Percentiles rank a stretch among this genome's conserved stretches.
These are phyloP conservation scores for Falco naumanni DNA, from an alignment of 2,797 vertebrate genomes.

Conservation along the genomic window DNA sequence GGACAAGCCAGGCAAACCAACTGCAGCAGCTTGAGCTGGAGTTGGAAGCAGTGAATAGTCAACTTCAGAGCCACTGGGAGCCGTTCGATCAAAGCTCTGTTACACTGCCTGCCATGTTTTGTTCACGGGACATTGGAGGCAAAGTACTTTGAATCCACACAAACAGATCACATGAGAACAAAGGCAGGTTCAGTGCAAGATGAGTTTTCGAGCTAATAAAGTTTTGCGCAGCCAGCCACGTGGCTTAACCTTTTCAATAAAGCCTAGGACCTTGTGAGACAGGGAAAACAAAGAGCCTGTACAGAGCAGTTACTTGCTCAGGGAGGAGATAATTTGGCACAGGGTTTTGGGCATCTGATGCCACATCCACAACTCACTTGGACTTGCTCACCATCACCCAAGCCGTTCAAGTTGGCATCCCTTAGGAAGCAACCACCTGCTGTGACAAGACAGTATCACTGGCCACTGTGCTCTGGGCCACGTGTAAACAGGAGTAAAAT, in stretches of 20 bases:
- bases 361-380: neutral
- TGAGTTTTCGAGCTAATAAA: neutral
- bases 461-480: neutral
- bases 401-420: rapidly evolving
- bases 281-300: neutral
- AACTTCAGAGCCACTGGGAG: neutral
- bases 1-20: neutral
- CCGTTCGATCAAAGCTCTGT: neutral
- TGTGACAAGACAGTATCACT: neutral
- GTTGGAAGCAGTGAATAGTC: neutral
- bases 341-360: neutral
- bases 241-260: neutral
- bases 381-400: neutral
- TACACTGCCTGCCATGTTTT: neutral
- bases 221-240: neutral
- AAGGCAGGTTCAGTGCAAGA: neutral
- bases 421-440: neutral
- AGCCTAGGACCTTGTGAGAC: neutral
- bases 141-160: neutral
- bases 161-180: neutral
- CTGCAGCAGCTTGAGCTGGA: neutral
- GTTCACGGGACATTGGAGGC: neutral
- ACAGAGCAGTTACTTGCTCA: neutral
- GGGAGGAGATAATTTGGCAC: neutral
- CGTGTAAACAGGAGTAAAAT: neutral